Evolutionary conservation across 2,113 vertebrate genomes (phyloP).

Genomic region (Litocranius walleri): DNA sequence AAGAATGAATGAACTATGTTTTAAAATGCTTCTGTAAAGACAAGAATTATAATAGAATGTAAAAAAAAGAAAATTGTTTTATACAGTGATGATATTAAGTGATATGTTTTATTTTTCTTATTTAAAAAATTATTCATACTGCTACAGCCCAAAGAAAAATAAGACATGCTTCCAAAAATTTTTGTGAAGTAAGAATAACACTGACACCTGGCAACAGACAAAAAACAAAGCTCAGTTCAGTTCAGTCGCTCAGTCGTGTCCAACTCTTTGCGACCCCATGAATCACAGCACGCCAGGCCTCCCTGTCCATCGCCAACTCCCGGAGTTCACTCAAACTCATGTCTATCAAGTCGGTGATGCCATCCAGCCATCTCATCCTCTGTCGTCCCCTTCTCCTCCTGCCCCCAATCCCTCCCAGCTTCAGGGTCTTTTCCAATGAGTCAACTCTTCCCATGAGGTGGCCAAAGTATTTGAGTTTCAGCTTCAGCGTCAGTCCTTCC

Average conservation of each 20-base stretch:
- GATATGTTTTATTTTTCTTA: not conserved
- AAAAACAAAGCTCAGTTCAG: not conserved
- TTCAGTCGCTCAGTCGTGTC: too few species aligned
- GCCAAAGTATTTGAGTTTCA: too few species aligned
- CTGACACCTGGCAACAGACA: not conserved
- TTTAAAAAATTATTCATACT: not conserved
- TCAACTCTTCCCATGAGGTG: too few species aligned
- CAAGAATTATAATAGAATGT: not conserved
- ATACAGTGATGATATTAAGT: not conserved
- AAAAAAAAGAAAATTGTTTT: not conserved
- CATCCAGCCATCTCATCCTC: too few species aligned
- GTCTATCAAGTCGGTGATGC: too few species aligned
- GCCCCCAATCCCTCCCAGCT: too few species aligned
- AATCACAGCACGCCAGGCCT: too few species aligned
- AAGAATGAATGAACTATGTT: not conserved
- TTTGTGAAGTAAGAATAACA: not conserved
- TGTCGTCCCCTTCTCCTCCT: too few species aligned
- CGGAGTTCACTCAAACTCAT: too few species aligned
- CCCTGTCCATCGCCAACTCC: too few species aligned
- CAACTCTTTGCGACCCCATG: not conserved
- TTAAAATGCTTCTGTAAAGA: not conserved
- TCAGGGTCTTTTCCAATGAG: too few species aligned
- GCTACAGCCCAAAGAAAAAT: not conserved
- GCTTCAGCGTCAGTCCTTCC: too few species aligned
- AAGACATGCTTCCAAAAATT: not conserved